A percentile compares a stretch with the other conserved stretches of the same genome.
These are phyloP conservation scores for Mamestra configurata DNA, from an alignment of 1,140 invertebrate species.

Conservation along the genomic window DNA sequence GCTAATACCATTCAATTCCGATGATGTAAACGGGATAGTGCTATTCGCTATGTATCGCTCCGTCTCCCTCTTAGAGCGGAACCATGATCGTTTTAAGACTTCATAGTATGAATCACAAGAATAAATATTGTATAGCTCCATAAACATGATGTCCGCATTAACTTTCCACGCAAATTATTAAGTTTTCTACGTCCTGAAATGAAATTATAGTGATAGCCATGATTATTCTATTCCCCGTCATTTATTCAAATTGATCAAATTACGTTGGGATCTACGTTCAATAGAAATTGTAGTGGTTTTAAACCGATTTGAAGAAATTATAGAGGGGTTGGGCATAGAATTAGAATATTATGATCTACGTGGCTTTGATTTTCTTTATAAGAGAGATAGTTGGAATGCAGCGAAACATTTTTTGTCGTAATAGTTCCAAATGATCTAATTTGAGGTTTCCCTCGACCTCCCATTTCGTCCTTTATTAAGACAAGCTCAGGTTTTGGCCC, in stretches of 20 bases:
- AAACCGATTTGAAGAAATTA: slow-evolving; percentile 43
- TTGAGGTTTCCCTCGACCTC: slow-evolving; percentile 19
- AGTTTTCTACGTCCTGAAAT: slow-evolving; percentile 25
- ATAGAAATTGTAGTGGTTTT: slow-evolving; percentile 37
- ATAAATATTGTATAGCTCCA: too few species aligned
- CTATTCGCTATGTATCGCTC: too few species aligned
- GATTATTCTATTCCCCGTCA: slow-evolving; percentile 52
- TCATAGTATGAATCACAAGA: too few species aligned
- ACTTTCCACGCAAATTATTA: slow-evolving; percentile 25
- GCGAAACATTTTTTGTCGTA: not conserved
- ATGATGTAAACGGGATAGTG: too few species aligned
- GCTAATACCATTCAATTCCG: too few species aligned
- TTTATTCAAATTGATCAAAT: slow-evolving; percentile 75
- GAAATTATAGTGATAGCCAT: slow-evolving; percentile 58
- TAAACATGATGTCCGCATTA: too few species aligned
- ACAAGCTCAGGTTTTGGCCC: slow-evolving; percentile 23
- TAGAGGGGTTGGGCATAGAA: slow-evolving; percentile 37
- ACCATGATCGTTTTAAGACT: too few species aligned
- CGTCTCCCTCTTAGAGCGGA: too few species aligned
- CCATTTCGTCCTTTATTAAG: slow-evolving; percentile 19
- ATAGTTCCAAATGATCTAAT: not conserved
- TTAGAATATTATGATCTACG: slow-evolving; percentile 36
- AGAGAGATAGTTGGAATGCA: not conserved
- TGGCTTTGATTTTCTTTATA: not conserved
- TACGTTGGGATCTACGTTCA: slow-evolving; percentile 57